These are phyloP conservation scores for Pollenia labialis DNA, from an alignment of 2,888 invertebrate species.

Conservation along the genomic window DNA sequence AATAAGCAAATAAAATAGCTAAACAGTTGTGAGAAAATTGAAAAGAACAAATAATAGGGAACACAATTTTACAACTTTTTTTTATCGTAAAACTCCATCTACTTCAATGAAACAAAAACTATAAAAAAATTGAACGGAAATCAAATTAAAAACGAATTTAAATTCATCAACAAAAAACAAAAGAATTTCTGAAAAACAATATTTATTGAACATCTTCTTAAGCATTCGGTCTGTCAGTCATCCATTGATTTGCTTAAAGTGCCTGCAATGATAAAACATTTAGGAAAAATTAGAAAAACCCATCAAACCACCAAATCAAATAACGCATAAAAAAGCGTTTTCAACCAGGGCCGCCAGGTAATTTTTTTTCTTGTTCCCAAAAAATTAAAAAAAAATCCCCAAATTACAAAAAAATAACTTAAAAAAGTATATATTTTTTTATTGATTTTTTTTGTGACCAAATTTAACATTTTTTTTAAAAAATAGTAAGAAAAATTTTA, in stretches of 20 bases:
- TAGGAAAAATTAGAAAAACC: slow-evolving; percentile 8
- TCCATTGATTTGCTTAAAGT: slow-evolving; percentile 63
- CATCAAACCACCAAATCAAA: not conserved
- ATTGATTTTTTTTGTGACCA: too few species aligned
- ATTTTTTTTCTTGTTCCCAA: too few species aligned
- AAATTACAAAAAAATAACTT: too few species aligned
- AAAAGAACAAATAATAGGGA: slow-evolving; percentile 36
- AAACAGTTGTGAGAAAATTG: slow-evolving; percentile 49
- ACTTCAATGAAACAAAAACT: slow-evolving; percentile 38
- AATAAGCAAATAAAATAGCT: slow-evolving; percentile 65
- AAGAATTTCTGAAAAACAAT: not conserved
- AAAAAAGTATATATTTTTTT: too few species aligned
- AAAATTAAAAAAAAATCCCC: too few species aligned
- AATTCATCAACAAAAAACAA: slow-evolving; percentile 63
- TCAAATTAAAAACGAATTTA: slow-evolving; percentile 71
- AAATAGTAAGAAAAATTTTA: too few species aligned
- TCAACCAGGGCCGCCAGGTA: too few species aligned
- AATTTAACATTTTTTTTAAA: too few species aligned
- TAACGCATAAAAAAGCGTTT: slow-evolving; percentile 14
- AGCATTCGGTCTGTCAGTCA: not conserved
- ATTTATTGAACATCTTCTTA: not conserved
- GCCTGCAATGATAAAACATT: slow-evolving; percentile 71
- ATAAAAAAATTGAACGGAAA: slow-evolving; percentile 61
- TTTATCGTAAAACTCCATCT: not conserved
- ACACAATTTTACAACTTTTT: slow-evolving; percentile 27